A percentile compares a stretch with the other conserved stretches of the same genome.
Evolutionary conservation across 92 coral and sea anemone genomes (phyloP).

Genomic region (Epizoanthus rinbou): DNA sequence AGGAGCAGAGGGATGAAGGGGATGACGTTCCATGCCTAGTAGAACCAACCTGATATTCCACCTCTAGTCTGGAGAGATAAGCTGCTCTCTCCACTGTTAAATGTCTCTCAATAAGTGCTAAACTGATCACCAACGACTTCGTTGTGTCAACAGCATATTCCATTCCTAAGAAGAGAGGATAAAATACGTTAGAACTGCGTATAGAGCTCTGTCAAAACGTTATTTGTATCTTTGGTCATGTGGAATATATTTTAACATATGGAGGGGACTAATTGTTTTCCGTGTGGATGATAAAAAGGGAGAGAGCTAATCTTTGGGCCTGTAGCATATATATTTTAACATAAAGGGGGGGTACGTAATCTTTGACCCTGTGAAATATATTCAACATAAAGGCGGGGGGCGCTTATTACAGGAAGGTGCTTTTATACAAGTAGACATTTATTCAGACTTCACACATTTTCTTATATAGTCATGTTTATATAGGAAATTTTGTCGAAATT

Average conservation of each 20-base stretch:
- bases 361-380: too few relatives aligned
- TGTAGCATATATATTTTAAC: too few relatives aligned
- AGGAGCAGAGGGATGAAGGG: not conserved
- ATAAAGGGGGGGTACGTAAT: too few relatives aligned
- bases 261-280: too few relatives aligned
- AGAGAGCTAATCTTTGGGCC: too few relatives aligned
- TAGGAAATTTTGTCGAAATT: too few relatives aligned
- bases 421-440: too few relatives aligned
- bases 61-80: conserved; percentile 83
- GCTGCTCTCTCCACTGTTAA: conserved; percentile 93
- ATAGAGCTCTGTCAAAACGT: not conserved
- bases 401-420: too few relatives aligned
- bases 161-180: conserved; percentile 60
- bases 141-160: conserved; percentile 95
- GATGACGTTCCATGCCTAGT: not conserved
- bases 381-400: too few relatives aligned
- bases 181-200: not conserved
- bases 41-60: conserved; percentile 90
- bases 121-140: conserved; percentile 81
- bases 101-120: conserved; percentile 85
- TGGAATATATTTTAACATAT: not conserved
- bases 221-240: not conserved
- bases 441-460: too few relatives aligned
- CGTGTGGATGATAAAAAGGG: too few relatives aligned
- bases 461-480: too few relatives aligned